Conservation (phyloP, 1,140 invertebrate species). For the Battus philenor region DNA sequence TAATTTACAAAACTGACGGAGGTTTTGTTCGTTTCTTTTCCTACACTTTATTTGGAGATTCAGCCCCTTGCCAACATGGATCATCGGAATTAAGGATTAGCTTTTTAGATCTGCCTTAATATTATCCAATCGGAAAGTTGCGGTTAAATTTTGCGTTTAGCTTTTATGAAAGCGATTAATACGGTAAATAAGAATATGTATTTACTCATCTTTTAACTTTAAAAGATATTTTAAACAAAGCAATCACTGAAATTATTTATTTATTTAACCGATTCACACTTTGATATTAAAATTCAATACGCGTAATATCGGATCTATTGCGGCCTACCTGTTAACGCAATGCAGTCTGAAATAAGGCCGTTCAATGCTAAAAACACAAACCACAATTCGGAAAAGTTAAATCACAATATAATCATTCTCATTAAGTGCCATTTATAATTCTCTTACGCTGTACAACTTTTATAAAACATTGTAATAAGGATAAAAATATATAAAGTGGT, state of each 20-base stretch:
- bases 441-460: not conserved
- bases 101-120: too few relatives aligned
- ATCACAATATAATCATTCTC: slow-evolving; percentile 2
- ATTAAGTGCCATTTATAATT: slow-evolving; percentile 7
- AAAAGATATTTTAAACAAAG: too few relatives aligned
- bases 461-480: not conserved
- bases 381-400: slow-evolving; percentile 5
- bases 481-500: not conserved
- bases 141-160: too few relatives aligned
- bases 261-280: too few relatives aligned
- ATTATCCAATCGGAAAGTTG: too few relatives aligned
- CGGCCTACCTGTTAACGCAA: not conserved
- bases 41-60: slow-evolving; percentile 46
- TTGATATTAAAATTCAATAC: not conserved
- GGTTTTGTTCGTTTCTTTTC: slow-evolving; percentile 50
- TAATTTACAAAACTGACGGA: slow-evolving; percentile 69
- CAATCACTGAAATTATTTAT: too few relatives aligned
- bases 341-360: not conserved
- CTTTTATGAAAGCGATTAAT: too few relatives aligned
- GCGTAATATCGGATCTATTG: not conserved
- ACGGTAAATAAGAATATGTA: too few relatives aligned
- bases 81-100: slow-evolving; percentile 26
- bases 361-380: not conserved
- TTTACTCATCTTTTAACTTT: too few relatives aligned
- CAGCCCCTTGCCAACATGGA: slow-evolving; percentile 23